A percentile compares a stretch with the other conserved stretches of the same genome.
Conservation (phyloP, 92 coral and sea anemone genomes). For the Muricea muricata region DNA sequence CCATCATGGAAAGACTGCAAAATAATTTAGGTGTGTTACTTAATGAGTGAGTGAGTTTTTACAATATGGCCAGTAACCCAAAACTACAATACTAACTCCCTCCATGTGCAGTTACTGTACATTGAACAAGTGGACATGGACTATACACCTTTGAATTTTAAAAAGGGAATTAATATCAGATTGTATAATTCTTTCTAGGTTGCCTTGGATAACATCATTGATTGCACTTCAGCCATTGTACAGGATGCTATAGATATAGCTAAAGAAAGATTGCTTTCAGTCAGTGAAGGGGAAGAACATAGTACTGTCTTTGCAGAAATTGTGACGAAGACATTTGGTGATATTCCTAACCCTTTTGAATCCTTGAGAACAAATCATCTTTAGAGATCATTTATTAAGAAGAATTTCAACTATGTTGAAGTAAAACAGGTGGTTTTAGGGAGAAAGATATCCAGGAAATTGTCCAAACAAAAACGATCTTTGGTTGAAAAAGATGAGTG, state of each 20-base stretch:
- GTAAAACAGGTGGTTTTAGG: background rate
- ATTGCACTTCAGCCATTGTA: background rate
- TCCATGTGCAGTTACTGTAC: no score
- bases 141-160: no score
- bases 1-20: no score
- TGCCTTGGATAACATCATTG: constrained; percentile 10
- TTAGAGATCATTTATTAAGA: background rate
- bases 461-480: background rate
- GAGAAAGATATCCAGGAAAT: background rate
- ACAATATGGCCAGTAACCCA: no score
- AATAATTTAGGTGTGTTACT: no score
- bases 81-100: no score
- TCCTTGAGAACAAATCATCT: background rate
- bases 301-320: background rate
- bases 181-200: constrained; percentile 16
- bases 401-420: constrained; percentile 33
- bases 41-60: no score
- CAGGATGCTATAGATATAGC: background rate
- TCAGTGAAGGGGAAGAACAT: background rate
- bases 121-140: no score
- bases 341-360: background rate
- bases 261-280: background rate
- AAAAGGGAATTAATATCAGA: no score
- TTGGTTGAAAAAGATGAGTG: constrained; percentile 16
- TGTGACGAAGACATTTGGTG: background rate